Conservation (phyloP, 2,888 invertebrate species). For the Nemoura dubitans region DNA sequence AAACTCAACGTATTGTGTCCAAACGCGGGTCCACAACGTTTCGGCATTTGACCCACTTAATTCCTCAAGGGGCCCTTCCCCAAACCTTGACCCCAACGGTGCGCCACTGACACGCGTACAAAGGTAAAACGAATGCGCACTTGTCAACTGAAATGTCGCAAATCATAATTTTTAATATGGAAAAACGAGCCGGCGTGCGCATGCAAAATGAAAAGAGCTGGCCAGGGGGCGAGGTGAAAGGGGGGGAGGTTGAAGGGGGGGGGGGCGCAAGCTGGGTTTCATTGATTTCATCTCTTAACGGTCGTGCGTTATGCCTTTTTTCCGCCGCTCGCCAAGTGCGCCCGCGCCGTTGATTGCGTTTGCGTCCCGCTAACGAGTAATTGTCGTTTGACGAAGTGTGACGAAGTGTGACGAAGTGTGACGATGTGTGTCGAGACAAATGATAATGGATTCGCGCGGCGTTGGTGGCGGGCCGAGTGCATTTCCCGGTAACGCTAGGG, state of each 20-base stretch:
- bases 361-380: not conserved
- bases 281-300: not conserved
- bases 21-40: too few relatives aligned
- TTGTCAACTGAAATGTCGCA: not conserved
- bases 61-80: too few relatives aligned
- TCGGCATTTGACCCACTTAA: too few relatives aligned
- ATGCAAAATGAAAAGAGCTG: not conserved
- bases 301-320: not conserved
- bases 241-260: not conserved
- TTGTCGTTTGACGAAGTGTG: not conserved
- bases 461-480: not conserved
- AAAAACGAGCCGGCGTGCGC: not conserved
- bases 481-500: not conserved
- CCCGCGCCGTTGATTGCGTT: not conserved
- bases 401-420: not conserved
- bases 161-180: constrained; percentile 12
- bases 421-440: not conserved
- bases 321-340: not conserved
- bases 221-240: not conserved
- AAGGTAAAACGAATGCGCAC: not conserved
- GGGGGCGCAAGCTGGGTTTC: not conserved
- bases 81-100: not conserved
- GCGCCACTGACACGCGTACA: not conserved
- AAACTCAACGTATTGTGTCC: too few relatives aligned
- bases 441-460: not conserved